Base-by-base conservation (phyloP, 2,888 invertebrate species). In the Pelosia muscerda region DNA sequence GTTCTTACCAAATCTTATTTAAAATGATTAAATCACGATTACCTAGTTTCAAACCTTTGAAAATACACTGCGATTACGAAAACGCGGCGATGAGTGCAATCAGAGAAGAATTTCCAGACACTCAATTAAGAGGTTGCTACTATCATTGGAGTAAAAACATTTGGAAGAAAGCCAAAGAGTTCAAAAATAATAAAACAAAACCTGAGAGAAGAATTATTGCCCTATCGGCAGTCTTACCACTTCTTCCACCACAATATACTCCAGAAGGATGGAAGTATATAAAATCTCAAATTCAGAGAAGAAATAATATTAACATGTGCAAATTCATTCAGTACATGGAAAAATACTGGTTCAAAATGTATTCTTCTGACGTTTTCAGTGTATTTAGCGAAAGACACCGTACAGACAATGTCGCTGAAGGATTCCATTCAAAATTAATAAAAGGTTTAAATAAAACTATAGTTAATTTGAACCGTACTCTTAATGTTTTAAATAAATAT, bases 21-120 rank as follows among this genome's bases (percentile, higher is more conserved):
- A 13, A 13, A 38, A 38, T 15, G 13, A 4, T 38, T 38, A 23
- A 55, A 25, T 10, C 4, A 25, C 55, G 11, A 13, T 13, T 55
- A 10, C 25, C 55, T 22, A 55, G 23, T 11, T 55, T 23, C 2
- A 57, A 57, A 13, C 26, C 56, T 26, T 5, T 28, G 19, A 57
- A 57, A 57, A 28, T 57, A 15, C 54, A 57, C 28, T 57, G 56
- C 28, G 19, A 57, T 26, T 57, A 57, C 2, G 56, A 57, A 15
- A 19, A 57, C 26, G 28, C 56, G 26, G 28, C 56, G 15, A 57
- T 57, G 19, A 57, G 28, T 57, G 56, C 56, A 19, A 57, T 57
- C 26, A 28, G 15, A 19, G 28, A 57, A 57, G 4, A 31, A 31
- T 31, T 31, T 31, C 9, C 31, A 31, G 31, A 31, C 9, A 31